phyloP scores from a whole-genome alignment of 2,797 vertebrate species.

The Enteromius mattozi region DNA sequence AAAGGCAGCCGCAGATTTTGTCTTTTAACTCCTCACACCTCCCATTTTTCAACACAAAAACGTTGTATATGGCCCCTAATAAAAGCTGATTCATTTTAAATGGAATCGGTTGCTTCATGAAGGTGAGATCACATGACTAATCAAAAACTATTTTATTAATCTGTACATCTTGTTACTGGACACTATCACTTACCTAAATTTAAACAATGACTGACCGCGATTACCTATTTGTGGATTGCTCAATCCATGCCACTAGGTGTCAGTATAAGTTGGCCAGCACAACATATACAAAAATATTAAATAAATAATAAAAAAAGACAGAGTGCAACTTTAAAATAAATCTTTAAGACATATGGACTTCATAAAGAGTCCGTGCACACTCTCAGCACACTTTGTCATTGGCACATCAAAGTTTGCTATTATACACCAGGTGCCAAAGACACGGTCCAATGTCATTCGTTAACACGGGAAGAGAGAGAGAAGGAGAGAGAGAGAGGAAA shows the following conservation, averaged over 20 bases:
- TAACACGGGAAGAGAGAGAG: slow-evolving; percentile 35
- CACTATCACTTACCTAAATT: background rate
- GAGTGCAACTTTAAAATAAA: background rate
- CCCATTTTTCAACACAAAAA: background rate
- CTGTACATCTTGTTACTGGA: background rate
- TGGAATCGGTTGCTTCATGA: background rate
- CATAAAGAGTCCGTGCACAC: slow-evolving; percentile 43
- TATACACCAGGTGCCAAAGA: slow-evolving; percentile 58
- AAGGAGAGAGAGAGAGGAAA: slow-evolving; percentile 31
- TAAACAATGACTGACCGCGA: background rate
- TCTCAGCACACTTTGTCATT: slow-evolving; percentile 51
- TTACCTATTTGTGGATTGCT: background rate
- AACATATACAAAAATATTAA: background rate
- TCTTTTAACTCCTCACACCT: background rate
- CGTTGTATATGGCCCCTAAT: background rate
- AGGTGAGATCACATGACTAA: background rate
- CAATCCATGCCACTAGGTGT: slow-evolving; percentile 21
- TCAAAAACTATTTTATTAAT: background rate
- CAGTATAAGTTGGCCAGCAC: background rate
- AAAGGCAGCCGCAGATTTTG: background rate
- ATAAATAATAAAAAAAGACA: background rate
- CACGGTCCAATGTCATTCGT: slow-evolving; percentile 56
- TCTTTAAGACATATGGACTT: background rate
- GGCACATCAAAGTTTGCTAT: slow-evolving; percentile 47
- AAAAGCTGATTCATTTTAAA: no score